phyloP scores from a whole-genome alignment of 2,113 vertebrate species.

The Pardalotus punctatus region DNA sequence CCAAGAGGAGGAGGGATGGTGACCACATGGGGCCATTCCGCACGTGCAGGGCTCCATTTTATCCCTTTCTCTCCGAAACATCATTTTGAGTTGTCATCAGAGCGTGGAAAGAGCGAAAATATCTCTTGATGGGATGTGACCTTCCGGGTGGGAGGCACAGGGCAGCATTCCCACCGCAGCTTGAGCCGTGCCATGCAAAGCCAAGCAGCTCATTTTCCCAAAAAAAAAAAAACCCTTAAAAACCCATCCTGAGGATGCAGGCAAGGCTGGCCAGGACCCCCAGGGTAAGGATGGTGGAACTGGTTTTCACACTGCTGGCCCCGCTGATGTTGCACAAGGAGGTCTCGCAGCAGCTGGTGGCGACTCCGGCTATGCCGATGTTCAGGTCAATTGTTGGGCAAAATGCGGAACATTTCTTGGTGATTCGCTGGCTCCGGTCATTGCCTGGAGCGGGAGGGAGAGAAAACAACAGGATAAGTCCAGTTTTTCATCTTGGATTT shows the following conservation, averaged over 20 bases:
- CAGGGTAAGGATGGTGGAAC: neutral
- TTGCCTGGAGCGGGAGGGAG: neutral
- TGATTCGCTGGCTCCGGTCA: neutral
- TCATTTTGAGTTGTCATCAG: neutral
- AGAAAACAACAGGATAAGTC: neutral
- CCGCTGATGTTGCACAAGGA: slow-evolving; percentile 47
- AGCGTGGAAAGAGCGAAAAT: neutral
- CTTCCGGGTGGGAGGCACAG: neutral
- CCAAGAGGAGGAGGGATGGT: neutral
- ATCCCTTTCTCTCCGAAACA: neutral
- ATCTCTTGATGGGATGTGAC: neutral
- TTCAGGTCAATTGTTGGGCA: slow-evolving; percentile 8
- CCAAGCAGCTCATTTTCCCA: neutral
- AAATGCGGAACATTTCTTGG: slow-evolving; percentile 9
- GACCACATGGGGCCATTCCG: neutral
- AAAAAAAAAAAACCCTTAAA: neutral
- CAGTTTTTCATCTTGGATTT: neutral
- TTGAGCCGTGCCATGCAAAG: neutral
- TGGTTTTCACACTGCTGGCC: slow-evolving; percentile 36
- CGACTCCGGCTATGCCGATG: neutral
- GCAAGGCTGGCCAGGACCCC: neutral
- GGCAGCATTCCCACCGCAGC: neutral
- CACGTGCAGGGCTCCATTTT: neutral
- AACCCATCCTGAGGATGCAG: slow-evolving; percentile 19
- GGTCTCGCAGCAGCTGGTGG: slow-evolving; percentile 23